A percentile compares a stretch with the other conserved stretches of the same genome.
Evolutionary conservation across 2,797 vertebrate genomes (phyloP).

Genomic region (Pipistrellus nathusii): DNA sequence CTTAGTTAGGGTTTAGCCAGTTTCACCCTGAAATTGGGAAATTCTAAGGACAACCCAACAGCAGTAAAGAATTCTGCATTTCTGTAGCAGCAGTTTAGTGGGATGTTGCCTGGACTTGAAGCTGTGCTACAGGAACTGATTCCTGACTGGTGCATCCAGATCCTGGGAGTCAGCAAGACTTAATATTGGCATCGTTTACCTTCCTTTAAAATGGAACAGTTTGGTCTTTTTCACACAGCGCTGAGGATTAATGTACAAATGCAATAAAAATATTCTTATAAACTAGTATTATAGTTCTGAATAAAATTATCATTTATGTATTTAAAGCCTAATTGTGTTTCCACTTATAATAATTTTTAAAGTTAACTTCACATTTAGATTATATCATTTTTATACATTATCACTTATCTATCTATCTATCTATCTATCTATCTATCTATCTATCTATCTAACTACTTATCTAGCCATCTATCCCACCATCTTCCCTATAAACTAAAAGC

Average conservation of each 20-base stretch:
- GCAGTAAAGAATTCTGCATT: neutral
- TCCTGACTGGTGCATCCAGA: neutral
- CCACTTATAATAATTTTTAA: neutral
- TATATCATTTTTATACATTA: neutral
- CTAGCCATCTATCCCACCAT: neutral
- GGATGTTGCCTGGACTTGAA: neutral
- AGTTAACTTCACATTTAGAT: neutral
- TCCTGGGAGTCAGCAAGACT: neutral
- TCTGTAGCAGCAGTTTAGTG: neutral
- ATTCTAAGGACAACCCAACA: neutral
- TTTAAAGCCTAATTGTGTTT: neutral
- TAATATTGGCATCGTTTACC: neutral
- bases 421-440: neutral
- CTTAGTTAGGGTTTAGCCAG: neutral
- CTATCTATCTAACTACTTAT: neutral
- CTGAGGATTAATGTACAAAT: neutral
- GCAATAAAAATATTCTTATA: neutral
- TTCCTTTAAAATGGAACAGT: neutral
- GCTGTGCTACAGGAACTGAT: neutral
- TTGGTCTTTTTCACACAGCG: neutral
- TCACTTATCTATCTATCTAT: neutral
- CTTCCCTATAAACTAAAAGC: conserved; percentile 17
- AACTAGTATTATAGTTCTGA: neutral
- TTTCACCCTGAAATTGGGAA: neutral
- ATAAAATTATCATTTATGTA: neutral